A percentile compares a stretch with the other conserved stretches of the same genome.
Conservation (phyloP, 2,113 vertebrate genomes). For the Dendropsophus ebraccatus region DNA sequence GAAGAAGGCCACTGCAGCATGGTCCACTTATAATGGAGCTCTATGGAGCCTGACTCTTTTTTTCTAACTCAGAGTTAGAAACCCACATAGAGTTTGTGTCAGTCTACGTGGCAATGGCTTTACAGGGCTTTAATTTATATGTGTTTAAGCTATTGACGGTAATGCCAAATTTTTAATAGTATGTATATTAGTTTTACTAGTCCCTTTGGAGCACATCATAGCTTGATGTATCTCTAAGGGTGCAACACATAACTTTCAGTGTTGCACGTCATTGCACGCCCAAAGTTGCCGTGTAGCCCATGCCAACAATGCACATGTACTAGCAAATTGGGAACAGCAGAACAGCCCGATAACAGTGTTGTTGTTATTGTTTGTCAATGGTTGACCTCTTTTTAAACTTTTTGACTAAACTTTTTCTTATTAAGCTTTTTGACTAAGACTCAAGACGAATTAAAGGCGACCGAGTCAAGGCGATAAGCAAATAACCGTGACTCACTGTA, state of each 20-base stretch:
- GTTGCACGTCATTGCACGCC: background rate
- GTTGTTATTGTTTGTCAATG: background rate
- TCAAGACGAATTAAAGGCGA: background rate
- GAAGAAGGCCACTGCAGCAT: too few relatives aligned
- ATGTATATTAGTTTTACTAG: too few relatives aligned
- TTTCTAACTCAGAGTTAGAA: too few relatives aligned
- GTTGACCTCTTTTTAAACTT: background rate
- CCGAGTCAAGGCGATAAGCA: background rate
- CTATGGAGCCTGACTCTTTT: too few relatives aligned
- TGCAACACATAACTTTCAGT: background rate
- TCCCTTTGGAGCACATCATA: background rate
- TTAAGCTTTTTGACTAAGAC: background rate
- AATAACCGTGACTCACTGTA: slow-evolving; percentile 20
- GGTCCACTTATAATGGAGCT: too few relatives aligned
- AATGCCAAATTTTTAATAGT: too few relatives aligned
- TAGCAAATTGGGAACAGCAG: background rate
- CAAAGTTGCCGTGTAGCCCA: background rate
- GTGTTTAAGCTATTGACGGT: too few relatives aligned
- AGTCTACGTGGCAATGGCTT: too few relatives aligned
- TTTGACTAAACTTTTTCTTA: background rate
- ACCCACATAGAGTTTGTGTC: too few relatives aligned
- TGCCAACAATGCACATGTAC: background rate
- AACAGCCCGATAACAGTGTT: background rate
- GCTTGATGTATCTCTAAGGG: background rate
- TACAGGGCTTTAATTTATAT: too few relatives aligned